Base-by-base conservation (phyloP, 2,113 vertebrate genomes). In the Mixornis gularis region DNA sequence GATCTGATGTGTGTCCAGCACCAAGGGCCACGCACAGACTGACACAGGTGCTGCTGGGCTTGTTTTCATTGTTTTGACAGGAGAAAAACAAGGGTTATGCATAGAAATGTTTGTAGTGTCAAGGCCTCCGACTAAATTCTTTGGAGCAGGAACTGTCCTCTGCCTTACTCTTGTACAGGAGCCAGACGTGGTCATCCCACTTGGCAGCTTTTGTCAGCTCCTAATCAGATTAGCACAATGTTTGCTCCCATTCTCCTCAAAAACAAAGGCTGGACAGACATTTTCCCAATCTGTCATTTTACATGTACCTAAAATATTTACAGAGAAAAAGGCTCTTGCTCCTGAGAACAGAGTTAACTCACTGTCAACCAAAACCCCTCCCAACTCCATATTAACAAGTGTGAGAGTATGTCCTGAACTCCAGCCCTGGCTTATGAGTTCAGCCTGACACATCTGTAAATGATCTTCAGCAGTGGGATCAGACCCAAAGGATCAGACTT, bases 361-460 rank as follows among this genome's bases (percentile, higher is more conserved):
- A 5, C 73, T 86, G 66, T 68, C 90, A 93, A 90, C 79, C 87
- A 68, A 91, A 96, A 79, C 69, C 91, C 92, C 94, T 88, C 91
- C 95, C 91, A 74, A 46, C 58, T 94, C 89, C 83, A 51, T 64
- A 93, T 78, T 94, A 96, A 94, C 89, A 90, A 94, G 63, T 80
- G 87, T 93, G 91, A 96, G 88, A 93, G 48, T 71, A 91, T 73
- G 82, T 92, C 85, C 96, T 92, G 85, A 96, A 82, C 64, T 53
- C 32, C 87, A 93, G 92, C 91, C 92, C 85, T 63, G 77, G 93
- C 86, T 86, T 78, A 62, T 73, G 70, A 95, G 97, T 95, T 92
- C 96, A 94, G 92, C 94, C 73, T 82, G 66, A 96, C 92, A 94
- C 97, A 97, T 97, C 96, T 97, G 97, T 88, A 91, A 97, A 38